Conservation (phyloP, 2,113 vertebrate species). For the Sebastes fasciatus region DNA sequence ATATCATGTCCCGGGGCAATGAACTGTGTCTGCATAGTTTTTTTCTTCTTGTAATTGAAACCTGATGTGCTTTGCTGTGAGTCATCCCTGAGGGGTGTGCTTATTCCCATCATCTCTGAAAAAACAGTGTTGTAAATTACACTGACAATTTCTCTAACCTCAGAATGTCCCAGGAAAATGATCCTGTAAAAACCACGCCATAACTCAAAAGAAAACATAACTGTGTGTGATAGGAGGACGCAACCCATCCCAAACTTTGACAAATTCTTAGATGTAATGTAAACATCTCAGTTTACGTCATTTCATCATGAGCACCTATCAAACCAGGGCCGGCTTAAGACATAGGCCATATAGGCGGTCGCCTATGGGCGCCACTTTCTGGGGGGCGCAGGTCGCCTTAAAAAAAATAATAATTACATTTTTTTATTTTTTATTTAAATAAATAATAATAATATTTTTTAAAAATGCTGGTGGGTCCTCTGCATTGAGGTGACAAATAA, state of each 20-base stretch:
- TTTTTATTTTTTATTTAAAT: no score
- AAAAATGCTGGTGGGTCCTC: no score
- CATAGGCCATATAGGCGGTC: no score
- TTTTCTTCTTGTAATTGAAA: slow-evolving; percentile 38
- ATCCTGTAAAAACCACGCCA: background rate
- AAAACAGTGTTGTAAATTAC: background rate
- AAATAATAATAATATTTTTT: no score
- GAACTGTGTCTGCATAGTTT: slow-evolving; percentile 58
- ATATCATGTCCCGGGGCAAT: slow-evolving; percentile 72
- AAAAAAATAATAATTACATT: no score
- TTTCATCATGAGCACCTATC: background rate
- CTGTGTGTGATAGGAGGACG: background rate
- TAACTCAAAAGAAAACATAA: background rate
- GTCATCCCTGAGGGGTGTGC: slow-evolving; percentile 26
- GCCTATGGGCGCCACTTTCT: no score
- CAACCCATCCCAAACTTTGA: background rate
- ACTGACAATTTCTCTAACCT: background rate
- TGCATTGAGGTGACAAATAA: no score
- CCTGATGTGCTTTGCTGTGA: slow-evolving; percentile 55
- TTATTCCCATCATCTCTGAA: slow-evolving; percentile 9
- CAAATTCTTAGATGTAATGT: background rate
- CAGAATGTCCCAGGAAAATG: slow-evolving; percentile 11
- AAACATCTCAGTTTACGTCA: background rate
- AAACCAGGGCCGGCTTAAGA: background rate
- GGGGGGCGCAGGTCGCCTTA: no score